Conservation (phyloP, 2,797 vertebrate genomes). For the Pseudochaenichthys georgianus region DNA sequence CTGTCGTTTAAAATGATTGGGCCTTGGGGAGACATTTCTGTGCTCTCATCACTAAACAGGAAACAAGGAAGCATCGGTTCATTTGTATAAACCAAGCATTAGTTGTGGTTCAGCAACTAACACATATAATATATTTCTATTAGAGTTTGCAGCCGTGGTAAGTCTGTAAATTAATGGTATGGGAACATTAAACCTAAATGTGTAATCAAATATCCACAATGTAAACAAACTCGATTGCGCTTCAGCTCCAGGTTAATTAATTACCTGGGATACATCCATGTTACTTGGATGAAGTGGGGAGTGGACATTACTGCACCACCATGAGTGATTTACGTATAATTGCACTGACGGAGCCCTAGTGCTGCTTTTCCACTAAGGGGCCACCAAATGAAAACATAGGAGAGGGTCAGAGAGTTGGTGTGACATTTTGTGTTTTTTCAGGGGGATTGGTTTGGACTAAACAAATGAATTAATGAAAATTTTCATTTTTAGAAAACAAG, state of each 20-base stretch:
- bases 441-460: background rate
- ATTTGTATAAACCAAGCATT: background rate
- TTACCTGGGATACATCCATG: constrained; percentile 71
- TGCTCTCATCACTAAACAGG: constrained; percentile 4
- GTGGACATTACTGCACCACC: constrained; percentile 69
- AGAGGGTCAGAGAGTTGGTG: background rate
- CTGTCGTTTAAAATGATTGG: constrained; percentile 21
- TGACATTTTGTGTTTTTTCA: background rate
- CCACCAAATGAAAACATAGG: constrained; percentile 33
- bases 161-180: background rate
- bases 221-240: constrained; percentile 10
- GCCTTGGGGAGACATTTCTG: constrained; percentile 9
- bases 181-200: background rate
- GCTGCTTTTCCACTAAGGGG: constrained; percentile 23
- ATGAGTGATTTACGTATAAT: constrained; percentile 70
- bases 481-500: background rate
- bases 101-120: background rate
- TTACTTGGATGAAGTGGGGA: constrained; percentile 67
- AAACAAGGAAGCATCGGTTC: constrained; percentile 7
- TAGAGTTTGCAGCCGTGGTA: background rate
- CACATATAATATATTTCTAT: background rate
- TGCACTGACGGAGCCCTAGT: constrained; percentile 40
- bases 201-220: constrained; percentile 9
- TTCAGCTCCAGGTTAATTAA: constrained; percentile 42
- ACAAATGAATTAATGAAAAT: background rate